Percentiles rank a stretch among this genome's conserved stretches.
Evolutionary conservation across 1,140 invertebrate species (phyloP).

Genomic region (Laodelphax striatellus): DNA sequence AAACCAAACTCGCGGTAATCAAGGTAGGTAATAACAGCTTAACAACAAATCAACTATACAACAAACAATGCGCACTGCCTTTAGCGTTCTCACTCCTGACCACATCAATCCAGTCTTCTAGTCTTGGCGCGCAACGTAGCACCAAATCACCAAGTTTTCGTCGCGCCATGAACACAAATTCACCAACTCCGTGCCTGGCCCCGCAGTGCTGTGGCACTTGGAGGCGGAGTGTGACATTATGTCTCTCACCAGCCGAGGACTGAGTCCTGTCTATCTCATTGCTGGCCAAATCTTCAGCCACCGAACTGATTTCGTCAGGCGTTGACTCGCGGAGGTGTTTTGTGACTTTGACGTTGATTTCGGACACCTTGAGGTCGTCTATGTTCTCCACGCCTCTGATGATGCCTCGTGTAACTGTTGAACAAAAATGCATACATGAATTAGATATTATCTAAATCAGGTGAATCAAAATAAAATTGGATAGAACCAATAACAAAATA

Average conservation of each 20-base stretch:
- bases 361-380: slow-evolving; percentile 47
- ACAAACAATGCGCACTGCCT: slow-evolving; percentile 50
- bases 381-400: slow-evolving; percentile 50
- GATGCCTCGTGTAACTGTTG: slow-evolving; percentile 50
- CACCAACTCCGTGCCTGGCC: slow-evolving; percentile 52
- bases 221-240: neutral
- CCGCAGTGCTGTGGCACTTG: slow-evolving; percentile 54
- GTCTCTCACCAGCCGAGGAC: slow-evolving; percentile 22
- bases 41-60: slow-evolving; percentile 32
- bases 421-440: slow-evolving; percentile 14
- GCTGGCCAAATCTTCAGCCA: slow-evolving; percentile 23
- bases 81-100: slow-evolving; percentile 42
- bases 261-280: slow-evolving; percentile 27
- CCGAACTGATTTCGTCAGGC: slow-evolving; percentile 30
- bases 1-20: neutral
- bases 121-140: slow-evolving; percentile 56
- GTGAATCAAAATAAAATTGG: no score
- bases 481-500: no score
- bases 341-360: slow-evolving; percentile 51
- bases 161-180: slow-evolving; percentile 69
- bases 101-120: slow-evolving; percentile 52
- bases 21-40: neutral
- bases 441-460: no score
- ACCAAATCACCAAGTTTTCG: slow-evolving; percentile 54
- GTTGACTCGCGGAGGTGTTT: slow-evolving; percentile 46